Conservation (phyloP, 2,113 vertebrate species). For the Toxotes chatareus region DNA sequence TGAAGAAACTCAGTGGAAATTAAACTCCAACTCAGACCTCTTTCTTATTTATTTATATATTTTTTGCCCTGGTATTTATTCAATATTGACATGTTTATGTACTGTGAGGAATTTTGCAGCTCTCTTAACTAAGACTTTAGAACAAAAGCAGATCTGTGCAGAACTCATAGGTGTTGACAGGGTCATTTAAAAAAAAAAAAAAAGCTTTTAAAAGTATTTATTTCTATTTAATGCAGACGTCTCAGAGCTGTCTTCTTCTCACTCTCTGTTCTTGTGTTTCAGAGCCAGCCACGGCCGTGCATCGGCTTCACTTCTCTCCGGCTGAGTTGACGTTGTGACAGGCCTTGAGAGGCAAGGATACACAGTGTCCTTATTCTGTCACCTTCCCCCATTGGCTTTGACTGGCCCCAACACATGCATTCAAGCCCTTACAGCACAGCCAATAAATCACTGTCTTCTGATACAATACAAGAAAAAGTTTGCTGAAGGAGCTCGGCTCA, state of each 20-base stretch:
- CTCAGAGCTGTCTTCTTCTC: constrained; percentile 27
- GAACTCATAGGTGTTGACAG: not conserved
- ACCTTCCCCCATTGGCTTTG: constrained; percentile 76
- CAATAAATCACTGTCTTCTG: constrained; percentile 84
- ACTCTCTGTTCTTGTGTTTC: constrained; percentile 45
- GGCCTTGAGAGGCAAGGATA: constrained; percentile 75
- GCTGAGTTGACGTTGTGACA: constrained; percentile 73
- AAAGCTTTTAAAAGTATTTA: not conserved
- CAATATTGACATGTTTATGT: not conserved
- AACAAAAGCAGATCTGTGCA: not conserved
- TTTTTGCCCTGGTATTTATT: not conserved
- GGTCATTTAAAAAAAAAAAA: not conserved
- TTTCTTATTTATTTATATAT: too few species aligned
- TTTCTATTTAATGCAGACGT: constrained; percentile 32
- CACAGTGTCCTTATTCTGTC: constrained; percentile 85
- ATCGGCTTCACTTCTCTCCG: constrained; percentile 59
- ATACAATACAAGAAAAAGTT: constrained; percentile 73
- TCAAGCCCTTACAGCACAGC: constrained; percentile 72
- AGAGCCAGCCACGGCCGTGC: constrained; percentile 16
- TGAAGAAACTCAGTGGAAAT: not conserved
- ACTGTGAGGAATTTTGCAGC: not conserved
- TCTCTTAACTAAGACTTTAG: not conserved
- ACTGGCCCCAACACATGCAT: constrained; percentile 77
- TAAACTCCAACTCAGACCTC: not conserved
- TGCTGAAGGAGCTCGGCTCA: constrained; percentile 53